Base-by-base conservation (phyloP, 2,113 vertebrate species). In the Panurus biarmicus region DNA sequence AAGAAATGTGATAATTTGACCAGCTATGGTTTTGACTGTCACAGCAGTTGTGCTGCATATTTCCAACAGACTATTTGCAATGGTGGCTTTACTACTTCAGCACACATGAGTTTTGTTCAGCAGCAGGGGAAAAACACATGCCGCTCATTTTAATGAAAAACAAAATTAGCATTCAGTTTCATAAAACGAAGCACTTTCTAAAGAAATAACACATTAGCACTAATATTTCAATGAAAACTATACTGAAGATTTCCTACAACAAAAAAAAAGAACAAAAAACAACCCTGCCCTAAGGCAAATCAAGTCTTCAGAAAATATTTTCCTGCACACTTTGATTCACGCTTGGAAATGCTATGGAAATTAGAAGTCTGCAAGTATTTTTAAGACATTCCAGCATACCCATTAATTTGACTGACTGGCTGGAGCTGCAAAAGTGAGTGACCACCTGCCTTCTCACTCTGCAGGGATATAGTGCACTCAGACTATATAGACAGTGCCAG, bases 61-160 rank as follows among this genome's bases (percentile, higher is more conserved):
- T 92, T 96, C 60, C 42, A 79, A 56, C 64, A 79, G 67, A 60
- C 45, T 45, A 33, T 61, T 67, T 70, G 57, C 82, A 87, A 33
- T 1, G 2, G 71, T 7, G 1, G n/a, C 42, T 38, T 85, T 79
- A 72, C 56, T 53, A 82, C 35, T 81, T 67, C 61, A 85, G 65
- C 85, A 78, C 5, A 11, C 28, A 24, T 12, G 23, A 80, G 48
- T 40, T 78, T 56, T 72, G 70, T 60, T 91, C 57, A 90, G 82
- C 82, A 93, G 82, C 76, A 94, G 79, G 56, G 45, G 67, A 79
- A 94, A 91, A 85, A 25, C 66, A 78, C 62, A 79, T 17, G 54
- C 81, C 61, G 79, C 38, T 89, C 78, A 66, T 65, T 72, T 83
- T 93, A 86, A 86, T 89, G 87, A 90, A 89, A 80, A 92, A 70